These are phyloP conservation scores for Scaptomyza caliginosa DNA, from an alignment of 2,888 invertebrate genomes.

Conservation along the genomic window DNA sequence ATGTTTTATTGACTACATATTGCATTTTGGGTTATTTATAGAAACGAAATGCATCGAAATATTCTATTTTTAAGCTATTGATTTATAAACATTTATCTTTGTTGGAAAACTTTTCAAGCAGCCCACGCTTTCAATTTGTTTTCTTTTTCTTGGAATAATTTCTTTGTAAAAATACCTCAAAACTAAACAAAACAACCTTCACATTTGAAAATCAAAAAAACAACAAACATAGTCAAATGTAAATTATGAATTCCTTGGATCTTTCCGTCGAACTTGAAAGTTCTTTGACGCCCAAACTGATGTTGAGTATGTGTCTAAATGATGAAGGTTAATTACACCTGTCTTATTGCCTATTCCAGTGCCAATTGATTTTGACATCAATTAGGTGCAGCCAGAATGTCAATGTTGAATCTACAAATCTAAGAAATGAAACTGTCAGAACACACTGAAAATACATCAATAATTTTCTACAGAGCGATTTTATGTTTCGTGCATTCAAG, in stretches of 20 bases:
- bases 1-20: not conserved
- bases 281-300: conserved; percentile 44
- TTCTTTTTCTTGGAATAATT: conserved; percentile 6
- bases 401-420: conserved; percentile 45
- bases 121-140: conserved; percentile 23
- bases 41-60: not conserved
- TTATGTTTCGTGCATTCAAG: conserved; percentile 44
- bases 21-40: not conserved
- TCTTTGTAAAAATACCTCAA: conserved; percentile 15
- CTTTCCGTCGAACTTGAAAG: conserved; percentile 59
- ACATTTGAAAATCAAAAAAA: conserved; percentile 20
- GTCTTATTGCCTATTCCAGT: conserved; percentile 47
- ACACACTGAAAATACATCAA: conserved; percentile 54
- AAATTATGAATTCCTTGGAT: conserved; percentile 57
- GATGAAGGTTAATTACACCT: conserved; percentile 72
- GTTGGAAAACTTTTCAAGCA: conserved; percentile 34
- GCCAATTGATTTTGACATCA: conserved; percentile 64
- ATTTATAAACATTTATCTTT: not conserved
- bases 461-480: conserved; percentile 37
- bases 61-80: not conserved
- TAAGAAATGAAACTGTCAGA: conserved; percentile 30
- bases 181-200: conserved; percentile 59
- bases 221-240: conserved; percentile 54
- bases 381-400: conserved; percentile 28
- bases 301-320: conserved; percentile 3